Percentiles rank a stretch among this genome's conserved stretches.
Evolutionary conservation across 2,888 invertebrate genomes (phyloP).

Genomic region (Ditula angustiorana): DNA sequence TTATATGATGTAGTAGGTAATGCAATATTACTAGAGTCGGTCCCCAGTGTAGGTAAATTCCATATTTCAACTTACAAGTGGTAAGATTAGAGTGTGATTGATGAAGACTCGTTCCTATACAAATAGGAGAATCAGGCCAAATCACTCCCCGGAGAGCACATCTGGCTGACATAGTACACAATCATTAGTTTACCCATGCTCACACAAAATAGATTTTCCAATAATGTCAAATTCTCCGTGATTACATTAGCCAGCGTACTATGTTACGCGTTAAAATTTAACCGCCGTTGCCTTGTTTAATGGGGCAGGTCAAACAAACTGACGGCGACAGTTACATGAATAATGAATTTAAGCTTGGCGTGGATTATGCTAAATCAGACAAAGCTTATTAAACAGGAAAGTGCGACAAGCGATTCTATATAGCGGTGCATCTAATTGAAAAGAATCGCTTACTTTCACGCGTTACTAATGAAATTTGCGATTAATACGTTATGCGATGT

Average conservation of each 20-base stretch:
- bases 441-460: slow-evolving; percentile 76
- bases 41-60: neutral
- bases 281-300: slow-evolving; percentile 6
- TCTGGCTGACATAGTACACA: slow-evolving; percentile 14
- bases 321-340: slow-evolving; percentile 24
- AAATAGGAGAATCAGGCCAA: slow-evolving; percentile 10
- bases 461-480: slow-evolving; percentile 78
- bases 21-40: neutral
- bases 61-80: slow-evolving; percentile 21
- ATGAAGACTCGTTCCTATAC: slow-evolving; percentile 20
- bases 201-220: too few species aligned
- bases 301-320: slow-evolving; percentile 6
- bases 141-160: slow-evolving; percentile 11
- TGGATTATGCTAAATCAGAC: slow-evolving; percentile 54
- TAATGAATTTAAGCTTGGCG: slow-evolving; percentile 41
- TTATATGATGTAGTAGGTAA: neutral
- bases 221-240: too few species aligned
- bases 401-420: slow-evolving; percentile 44
- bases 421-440: slow-evolving; percentile 60
- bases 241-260: too few species aligned
- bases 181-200: neutral
- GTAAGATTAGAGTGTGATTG: slow-evolving; percentile 17
- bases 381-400: slow-evolving; percentile 56
- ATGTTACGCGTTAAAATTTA: too few species aligned
- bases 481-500: slow-evolving; percentile 67